Conservation (phyloP, 2,113 vertebrate species). For the Cathartes aura region DNA sequence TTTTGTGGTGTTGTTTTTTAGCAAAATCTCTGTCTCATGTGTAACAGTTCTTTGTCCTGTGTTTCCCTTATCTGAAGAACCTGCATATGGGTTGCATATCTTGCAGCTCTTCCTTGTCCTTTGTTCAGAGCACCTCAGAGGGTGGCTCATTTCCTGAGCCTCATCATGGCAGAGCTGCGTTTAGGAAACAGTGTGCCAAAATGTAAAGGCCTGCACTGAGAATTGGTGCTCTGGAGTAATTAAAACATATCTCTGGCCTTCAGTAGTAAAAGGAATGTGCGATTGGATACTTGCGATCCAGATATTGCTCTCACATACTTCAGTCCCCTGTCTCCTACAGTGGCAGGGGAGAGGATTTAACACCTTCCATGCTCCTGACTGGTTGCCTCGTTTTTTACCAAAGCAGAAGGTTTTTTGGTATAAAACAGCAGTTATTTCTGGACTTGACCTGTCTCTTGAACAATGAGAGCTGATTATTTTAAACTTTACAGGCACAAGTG, state of each 20-base stretch:
- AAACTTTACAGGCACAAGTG: neutral
- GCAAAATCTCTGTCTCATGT: neutral
- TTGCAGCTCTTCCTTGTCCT: neutral
- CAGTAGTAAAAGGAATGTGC: neutral
- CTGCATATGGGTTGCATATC: neutral
- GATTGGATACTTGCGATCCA: neutral
- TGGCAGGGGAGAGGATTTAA: neutral
- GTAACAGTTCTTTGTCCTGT: neutral
- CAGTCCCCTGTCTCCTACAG: neutral
- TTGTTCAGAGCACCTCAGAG: neutral
- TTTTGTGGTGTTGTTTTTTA: neutral
- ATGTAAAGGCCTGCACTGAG: neutral
- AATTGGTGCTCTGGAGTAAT: neutral
- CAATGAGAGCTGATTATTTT: neutral
- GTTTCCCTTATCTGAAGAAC: neutral
- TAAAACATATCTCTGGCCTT: neutral
- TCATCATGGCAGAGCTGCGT: fast-evolving
- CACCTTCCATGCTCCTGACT: neutral
- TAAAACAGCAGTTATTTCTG: neutral
- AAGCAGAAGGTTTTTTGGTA: neutral
- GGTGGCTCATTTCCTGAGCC: neutral
- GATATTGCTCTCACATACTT: neutral
- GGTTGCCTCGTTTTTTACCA: neutral
- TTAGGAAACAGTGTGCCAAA: neutral
- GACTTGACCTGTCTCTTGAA: neutral